Evolutionary conservation across 2,113 vertebrate genomes (phyloP).

Genomic region (Dasyornis broadbenti): DNA sequence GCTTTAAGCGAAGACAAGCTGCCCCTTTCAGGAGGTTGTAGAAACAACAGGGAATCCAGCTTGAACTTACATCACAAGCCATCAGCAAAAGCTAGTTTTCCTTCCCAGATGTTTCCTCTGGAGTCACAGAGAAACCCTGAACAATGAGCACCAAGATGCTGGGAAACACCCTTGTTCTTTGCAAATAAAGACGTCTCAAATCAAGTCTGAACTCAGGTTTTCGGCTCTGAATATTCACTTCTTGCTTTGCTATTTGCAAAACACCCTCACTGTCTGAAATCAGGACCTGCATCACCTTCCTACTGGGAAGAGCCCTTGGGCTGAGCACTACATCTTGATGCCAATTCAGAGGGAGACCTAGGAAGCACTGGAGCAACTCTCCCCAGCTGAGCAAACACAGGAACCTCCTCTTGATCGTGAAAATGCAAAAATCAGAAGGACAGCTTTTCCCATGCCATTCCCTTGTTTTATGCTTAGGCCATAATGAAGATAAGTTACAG

Average conservation of each 20-base stretch:
- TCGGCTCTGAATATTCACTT: fast-evolving
- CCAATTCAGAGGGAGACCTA: not conserved
- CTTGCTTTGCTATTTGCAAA: not conserved
- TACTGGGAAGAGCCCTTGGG: not conserved
- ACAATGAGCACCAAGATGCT: not conserved
- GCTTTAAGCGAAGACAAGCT: not conserved
- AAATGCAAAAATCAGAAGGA: not conserved
- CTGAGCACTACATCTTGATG: not conserved
- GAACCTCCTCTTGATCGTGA: not conserved
- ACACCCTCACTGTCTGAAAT: not conserved
- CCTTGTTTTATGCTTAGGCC: fast-evolving
- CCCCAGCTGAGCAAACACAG: not conserved
- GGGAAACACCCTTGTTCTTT: not conserved
- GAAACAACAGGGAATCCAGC: not conserved
- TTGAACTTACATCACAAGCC: not conserved
- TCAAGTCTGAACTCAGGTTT: not conserved
- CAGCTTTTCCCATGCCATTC: not conserved
- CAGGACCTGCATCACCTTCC: not conserved
- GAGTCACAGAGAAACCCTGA: not conserved
- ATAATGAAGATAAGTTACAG: not conserved
- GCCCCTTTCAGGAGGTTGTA: not conserved
- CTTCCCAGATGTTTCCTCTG: not conserved
- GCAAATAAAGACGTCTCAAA: not conserved
- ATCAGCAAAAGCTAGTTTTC: not conserved
- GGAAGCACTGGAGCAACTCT: not conserved